Evolutionary conservation across 1,140 invertebrate genomes (phyloP).

Genomic region (Drosophila guanche): DNA sequence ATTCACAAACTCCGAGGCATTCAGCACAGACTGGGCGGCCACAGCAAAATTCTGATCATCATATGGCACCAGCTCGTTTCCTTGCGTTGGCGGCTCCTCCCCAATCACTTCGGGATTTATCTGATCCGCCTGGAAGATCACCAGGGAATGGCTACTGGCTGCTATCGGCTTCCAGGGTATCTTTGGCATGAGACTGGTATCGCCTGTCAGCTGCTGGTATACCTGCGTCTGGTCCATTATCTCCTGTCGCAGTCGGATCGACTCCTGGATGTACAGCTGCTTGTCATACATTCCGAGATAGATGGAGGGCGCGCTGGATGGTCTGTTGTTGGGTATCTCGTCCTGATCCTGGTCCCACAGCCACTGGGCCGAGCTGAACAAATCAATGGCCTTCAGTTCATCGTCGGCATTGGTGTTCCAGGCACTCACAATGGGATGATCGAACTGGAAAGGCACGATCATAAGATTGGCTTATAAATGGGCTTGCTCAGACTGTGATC

Average conservation of each 20-base stretch:
- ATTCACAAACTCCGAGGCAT: conserved; percentile 89
- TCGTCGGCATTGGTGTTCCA: conserved; percentile 89
- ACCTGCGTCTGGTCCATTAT: conserved; percentile 66
- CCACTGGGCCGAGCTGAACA: conserved; percentile 87
- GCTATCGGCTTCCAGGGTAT: conserved; percentile 90
- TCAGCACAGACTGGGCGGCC: conserved; percentile 88
- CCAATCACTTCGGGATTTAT: conserved; percentile 36
- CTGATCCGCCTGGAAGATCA: conserved; percentile 72
- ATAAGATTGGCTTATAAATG: background rate
- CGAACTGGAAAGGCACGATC: conserved; percentile 85
- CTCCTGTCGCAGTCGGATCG: conserved; percentile 79
- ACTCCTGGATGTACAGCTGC: conserved; percentile 89
- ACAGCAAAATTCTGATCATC: conserved; percentile 78
- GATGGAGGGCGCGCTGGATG: conserved; percentile 85
- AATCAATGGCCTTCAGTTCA: conserved; percentile 88
- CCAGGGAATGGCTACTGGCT: conserved; percentile 81
- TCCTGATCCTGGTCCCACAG: conserved; percentile 74
- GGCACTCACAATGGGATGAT: conserved; percentile 92
- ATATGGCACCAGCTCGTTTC: conserved; percentile 65
- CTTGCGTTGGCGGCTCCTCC: conserved; percentile 37
- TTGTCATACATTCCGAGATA: conserved; percentile 94
- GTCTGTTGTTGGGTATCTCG: conserved; percentile 18
- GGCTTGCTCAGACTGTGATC: background rate
- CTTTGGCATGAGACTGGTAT: conserved; percentile 77
- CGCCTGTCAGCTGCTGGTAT: conserved; percentile 78